Conservation (phyloP, 2,888 invertebrate species). For the Zonitis immaculata region DNA sequence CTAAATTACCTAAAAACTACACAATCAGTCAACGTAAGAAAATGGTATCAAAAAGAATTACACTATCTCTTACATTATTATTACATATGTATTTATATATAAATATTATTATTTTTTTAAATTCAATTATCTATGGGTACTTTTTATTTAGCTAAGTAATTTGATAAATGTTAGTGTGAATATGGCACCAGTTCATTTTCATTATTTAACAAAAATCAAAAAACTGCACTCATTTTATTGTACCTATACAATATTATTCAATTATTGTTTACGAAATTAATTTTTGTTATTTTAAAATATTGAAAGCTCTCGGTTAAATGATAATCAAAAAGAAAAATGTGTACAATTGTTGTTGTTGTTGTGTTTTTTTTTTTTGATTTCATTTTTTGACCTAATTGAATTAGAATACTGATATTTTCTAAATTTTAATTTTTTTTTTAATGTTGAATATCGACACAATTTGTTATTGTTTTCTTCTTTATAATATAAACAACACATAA, state of each 20-base stretch:
- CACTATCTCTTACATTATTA: conserved; percentile 30
- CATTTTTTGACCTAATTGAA: conserved; percentile 4
- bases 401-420: conserved; percentile 37
- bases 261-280: no score
- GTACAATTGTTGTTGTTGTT: no score
- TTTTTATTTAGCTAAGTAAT: conserved; percentile 22
- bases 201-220: conserved; percentile 9
- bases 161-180: conserved; percentile 30
- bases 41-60: conserved; percentile 35
- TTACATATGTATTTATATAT: no score
- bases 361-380: conserved; percentile 8
- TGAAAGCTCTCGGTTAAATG: conserved; percentile 36
- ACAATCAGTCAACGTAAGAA: conserved; percentile 32
- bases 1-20: conserved; percentile 18
- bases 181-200: conserved; percentile 37
- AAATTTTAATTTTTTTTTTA: conserved; percentile 19
- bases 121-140: conserved; percentile 19
- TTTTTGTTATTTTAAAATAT: no score
- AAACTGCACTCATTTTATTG: conserved; percentile 30
- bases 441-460: conserved; percentile 9
- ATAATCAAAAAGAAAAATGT: no score
- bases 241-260: conserved; percentile 38
- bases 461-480: conserved; percentile 8
- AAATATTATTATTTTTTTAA: conserved; percentile 20
- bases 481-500: conserved; percentile 10